These are phyloP conservation scores for Paelopatides confundens DNA, from an alignment of 53 echinoderm and acorn worm species.

Conservation along the genomic window DNA sequence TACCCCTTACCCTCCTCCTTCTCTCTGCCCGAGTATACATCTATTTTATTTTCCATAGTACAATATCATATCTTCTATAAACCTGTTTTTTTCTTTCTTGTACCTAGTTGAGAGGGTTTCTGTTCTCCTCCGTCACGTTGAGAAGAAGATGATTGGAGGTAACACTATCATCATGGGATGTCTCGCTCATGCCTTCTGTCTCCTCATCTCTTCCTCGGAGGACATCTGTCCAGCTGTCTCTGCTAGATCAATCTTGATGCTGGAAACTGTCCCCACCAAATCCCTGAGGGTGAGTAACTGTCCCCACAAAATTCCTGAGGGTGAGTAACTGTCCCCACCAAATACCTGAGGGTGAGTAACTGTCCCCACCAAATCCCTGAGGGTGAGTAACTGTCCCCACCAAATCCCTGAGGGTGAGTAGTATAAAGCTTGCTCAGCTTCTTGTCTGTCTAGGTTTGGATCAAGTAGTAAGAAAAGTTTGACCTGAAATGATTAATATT, in stretches of 20 bases:
- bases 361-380: too few relatives aligned
- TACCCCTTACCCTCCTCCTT: neutral
- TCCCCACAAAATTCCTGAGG: too few relatives aligned
- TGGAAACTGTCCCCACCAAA: slow-evolving; percentile 91
- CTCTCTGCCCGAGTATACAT: neutral
- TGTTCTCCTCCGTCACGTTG: slow-evolving; percentile 83
- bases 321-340: too few relatives aligned
- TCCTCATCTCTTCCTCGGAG: slow-evolving; percentile 72
- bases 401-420: too few relatives aligned
- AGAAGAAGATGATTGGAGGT: slow-evolving; percentile 89
- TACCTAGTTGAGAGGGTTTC: slow-evolving; percentile 82
- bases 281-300: slow-evolving; percentile 78
- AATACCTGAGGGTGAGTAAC: too few relatives aligned
- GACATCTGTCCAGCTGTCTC: slow-evolving; percentile 98
- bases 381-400: too few relatives aligned
- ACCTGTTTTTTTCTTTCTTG: neutral
- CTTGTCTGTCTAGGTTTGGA: too few relatives aligned
- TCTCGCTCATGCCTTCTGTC: slow-evolving; percentile 89
- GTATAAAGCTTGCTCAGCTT: too few relatives aligned
- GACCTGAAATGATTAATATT: too few relatives aligned
- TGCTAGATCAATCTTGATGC: slow-evolving; percentile 83
- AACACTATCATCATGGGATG: slow-evolving; percentile 94
- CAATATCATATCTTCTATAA: too few relatives aligned
- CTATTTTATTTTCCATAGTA: neutral
- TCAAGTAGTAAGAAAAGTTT: too few relatives aligned